Evolutionary conservation across 2,888 invertebrate species (phyloP), one percentile per base, ranked within the genome.

Genomic region (Hesperia comma): DNA sequence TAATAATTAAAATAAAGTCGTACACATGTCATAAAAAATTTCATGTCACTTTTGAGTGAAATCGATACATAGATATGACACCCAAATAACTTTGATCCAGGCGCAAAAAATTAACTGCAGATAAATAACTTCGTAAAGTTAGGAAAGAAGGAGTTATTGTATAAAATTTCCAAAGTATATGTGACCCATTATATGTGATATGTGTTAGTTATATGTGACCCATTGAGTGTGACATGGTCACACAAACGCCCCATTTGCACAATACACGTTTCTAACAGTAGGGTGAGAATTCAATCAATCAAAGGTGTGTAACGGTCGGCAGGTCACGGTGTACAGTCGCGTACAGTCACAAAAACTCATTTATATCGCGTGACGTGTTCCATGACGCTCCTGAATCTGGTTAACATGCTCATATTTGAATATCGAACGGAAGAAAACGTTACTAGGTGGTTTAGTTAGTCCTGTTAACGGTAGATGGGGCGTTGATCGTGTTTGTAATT

Each of bases 281-380:
- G 19, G 63, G 63, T 63, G 63, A 63, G 63, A 63, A 63, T 63
- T 63, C 56, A 63, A 63, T 63, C 56, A 56, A 63, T 63, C 63
- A 56, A 63, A 46, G 37, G 49, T 56, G 33, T 63, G 33, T 63
- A 63, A 63, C 63, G 63, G 63, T 49, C 49, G 12, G 32, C 49
- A 17, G 63, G 37, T 67, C 67, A 67, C 67, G 63, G 67, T 63
- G 57, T 57, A 67, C 69, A 55, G 63, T 57, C 46, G 49, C 63
- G 33, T 66, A 64, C 37, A 15, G 64, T 69, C 69, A 69, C 69
- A 68, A 68, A 68, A 69, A 64, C 61, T 61, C 68, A 68, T 69
- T 64, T 49, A 63, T 62, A 63, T 63, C 66, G 66, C 63, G 60
- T 63, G 62, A 67, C 55, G 40, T 67, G 49, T 57, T 51, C 53